Conservation (phyloP, 2,888 invertebrate species). For the Epinotia ramella region DNA sequence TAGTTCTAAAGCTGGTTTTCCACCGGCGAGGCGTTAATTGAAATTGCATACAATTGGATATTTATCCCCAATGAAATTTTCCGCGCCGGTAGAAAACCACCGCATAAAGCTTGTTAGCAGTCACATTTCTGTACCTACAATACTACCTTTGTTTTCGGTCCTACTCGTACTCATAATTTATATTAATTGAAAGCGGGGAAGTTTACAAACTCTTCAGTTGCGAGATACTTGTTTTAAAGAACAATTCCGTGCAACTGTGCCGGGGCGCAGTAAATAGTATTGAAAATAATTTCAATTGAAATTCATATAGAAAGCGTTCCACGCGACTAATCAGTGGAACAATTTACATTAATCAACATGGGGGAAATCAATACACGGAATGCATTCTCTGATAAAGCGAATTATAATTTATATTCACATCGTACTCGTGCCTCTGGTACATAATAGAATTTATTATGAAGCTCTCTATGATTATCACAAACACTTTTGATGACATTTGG, state of each 20-base stretch:
- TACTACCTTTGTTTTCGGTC: constrained; percentile 38
- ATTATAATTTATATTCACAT: neutral
- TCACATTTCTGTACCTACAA: constrained; percentile 13
- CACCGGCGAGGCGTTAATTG: no score
- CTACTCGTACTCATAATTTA: constrained; percentile 48
- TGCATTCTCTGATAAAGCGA: neutral
- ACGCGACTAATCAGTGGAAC: constrained; percentile 1
- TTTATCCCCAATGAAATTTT: no score
- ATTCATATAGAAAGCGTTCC: constrained; percentile 16
- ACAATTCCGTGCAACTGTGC: constrained; percentile 47
- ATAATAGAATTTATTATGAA: neutral
- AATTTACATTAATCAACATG: constrained; percentile 2
- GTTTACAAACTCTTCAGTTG: constrained; percentile 44
- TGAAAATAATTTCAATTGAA: constrained; percentile 28
- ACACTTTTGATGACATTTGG: neutral
- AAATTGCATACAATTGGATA: no score
- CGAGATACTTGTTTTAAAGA: constrained; percentile 48
- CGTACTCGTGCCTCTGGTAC: neutral
- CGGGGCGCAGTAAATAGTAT: constrained; percentile 45
- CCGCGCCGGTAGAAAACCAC: neutral
- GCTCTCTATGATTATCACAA: neutral
- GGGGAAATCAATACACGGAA: neutral
- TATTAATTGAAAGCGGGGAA: constrained; percentile 46
- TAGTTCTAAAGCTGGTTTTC: no score
- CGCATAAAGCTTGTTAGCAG: neutral